These are phyloP conservation scores for Spodoptera littoralis DNA, from an alignment of 2,888 invertebrate genomes.

Conservation along the genomic window DNA sequence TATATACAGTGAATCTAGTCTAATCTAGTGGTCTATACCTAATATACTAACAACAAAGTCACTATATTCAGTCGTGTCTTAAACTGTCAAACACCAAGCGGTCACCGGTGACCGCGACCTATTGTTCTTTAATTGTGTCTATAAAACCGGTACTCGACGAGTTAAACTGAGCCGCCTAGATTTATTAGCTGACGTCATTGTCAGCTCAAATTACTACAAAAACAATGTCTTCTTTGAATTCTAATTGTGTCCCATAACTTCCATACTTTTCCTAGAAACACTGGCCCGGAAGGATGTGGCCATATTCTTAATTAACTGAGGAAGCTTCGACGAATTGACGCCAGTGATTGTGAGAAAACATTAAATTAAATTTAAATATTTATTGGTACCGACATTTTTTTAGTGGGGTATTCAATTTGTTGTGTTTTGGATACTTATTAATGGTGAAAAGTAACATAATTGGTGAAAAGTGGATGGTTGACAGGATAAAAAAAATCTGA, in stretches of 20 bases:
- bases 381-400: constrained; percentile 5
- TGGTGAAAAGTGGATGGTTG: too few relatives aligned
- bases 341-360: constrained; percentile 24
- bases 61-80: background rate
- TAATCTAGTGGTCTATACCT: background rate
- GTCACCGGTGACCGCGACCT: too few relatives aligned
- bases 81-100: too few relatives aligned
- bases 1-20: too few relatives aligned
- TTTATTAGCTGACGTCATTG: constrained; percentile 33
- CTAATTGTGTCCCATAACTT: constrained; percentile 30
- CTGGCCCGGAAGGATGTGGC: constrained; percentile 49
- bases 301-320: constrained; percentile 45
- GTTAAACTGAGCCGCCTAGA: constrained; percentile 25
- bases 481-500: too few relatives aligned
- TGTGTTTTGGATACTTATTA: too few relatives aligned
- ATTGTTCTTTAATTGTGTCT: too few relatives aligned
- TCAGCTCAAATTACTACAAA: constrained; percentile 51
- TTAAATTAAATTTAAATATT: constrained; percentile 28
- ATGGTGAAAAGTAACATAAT: too few relatives aligned
- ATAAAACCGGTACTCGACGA: too few relatives aligned
- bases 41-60: background rate
- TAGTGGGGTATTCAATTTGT: too few relatives aligned
- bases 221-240: constrained; percentile 54
- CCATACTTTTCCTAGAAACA: constrained; percentile 43
- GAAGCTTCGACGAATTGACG: constrained; percentile 34